phyloP scores from a whole-genome alignment of 2,888 invertebrate genomes.

The Melangyna quadrimaculata region DNA sequence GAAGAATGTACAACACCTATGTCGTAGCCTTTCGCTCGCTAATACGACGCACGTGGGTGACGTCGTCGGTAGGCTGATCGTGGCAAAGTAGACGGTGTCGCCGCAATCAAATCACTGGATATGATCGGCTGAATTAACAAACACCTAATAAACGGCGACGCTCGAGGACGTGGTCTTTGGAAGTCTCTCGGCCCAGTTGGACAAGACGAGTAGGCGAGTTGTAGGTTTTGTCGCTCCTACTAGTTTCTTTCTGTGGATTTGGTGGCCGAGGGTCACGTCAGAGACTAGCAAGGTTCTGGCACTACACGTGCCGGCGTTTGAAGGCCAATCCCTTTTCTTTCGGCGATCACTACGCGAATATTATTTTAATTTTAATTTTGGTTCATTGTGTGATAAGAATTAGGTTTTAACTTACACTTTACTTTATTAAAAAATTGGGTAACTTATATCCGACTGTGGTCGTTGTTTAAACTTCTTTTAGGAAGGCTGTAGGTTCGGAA shows the following conservation, averaged over 20 bases:
- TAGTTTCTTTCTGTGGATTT: neutral
- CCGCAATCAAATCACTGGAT: neutral
- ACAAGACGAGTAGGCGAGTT: neutral
- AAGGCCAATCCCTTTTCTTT: neutral
- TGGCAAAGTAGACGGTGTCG: neutral
- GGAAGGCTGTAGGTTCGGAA: too few relatives aligned
- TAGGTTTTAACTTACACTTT: too few relatives aligned
- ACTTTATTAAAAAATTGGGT: too few relatives aligned
- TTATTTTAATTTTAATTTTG: neutral
- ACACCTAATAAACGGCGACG: neutral
- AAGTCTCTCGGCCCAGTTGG: neutral
- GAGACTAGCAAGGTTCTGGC: neutral
- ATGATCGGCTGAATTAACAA: neutral
- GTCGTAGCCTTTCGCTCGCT: neutral
- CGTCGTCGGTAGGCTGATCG: neutral
- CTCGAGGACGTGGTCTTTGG: neutral
- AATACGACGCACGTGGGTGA: neutral
- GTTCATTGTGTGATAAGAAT: neutral
- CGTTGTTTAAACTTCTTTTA: too few relatives aligned
- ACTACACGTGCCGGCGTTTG: neutral
- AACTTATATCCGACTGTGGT: too few relatives aligned
- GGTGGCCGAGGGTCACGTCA: neutral
- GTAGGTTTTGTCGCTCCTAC: too few relatives aligned
- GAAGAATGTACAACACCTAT: neutral
- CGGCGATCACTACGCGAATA: neutral